Evolutionary conservation across 2,888 invertebrate genomes (phyloP).

Genomic region (Druceiella hillmani): DNA sequence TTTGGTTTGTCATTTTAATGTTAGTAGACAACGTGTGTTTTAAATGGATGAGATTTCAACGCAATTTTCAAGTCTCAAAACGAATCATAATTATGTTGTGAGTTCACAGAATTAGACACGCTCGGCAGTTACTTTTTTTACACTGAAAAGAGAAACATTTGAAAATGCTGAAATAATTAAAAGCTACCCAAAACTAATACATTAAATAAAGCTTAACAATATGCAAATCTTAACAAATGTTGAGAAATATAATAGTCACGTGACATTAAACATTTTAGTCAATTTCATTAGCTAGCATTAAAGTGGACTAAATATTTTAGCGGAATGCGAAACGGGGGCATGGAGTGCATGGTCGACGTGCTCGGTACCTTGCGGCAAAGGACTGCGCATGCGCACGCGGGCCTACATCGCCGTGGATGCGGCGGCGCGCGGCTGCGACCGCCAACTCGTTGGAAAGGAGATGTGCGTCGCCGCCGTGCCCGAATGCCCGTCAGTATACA

Average conservation of each 20-base stretch:
- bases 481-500: conserved; percentile 64
- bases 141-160: too few species aligned
- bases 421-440: conserved; percentile 58
- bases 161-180: too few species aligned
- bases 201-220: background rate
- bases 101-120: too few species aligned
- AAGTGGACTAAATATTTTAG: conserved; percentile 53
- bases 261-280: too few species aligned
- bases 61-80: too few species aligned
- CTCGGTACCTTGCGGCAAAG: conserved; percentile 85
- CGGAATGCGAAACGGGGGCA: conserved; percentile 72
- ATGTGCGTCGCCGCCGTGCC: conserved; percentile 78
- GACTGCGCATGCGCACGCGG: conserved; percentile 72
- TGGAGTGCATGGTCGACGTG: conserved; percentile 78
- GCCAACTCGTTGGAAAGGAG: conserved; percentile 81
- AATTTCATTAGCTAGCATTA: too few species aligned
- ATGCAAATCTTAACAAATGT: conserved; percentile 3
- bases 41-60: too few species aligned
- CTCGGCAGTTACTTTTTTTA: too few species aligned
- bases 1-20: too few species aligned
- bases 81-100: too few species aligned
- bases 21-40: too few species aligned
- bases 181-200: too few species aligned
- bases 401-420: conserved; percentile 72
- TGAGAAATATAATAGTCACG: conserved; percentile 8